Evolutionary conservation across 1,140 invertebrate genomes (phyloP), one percentile per base, ranked within the genome.

Genomic region (Atta cephalotes): DNA sequence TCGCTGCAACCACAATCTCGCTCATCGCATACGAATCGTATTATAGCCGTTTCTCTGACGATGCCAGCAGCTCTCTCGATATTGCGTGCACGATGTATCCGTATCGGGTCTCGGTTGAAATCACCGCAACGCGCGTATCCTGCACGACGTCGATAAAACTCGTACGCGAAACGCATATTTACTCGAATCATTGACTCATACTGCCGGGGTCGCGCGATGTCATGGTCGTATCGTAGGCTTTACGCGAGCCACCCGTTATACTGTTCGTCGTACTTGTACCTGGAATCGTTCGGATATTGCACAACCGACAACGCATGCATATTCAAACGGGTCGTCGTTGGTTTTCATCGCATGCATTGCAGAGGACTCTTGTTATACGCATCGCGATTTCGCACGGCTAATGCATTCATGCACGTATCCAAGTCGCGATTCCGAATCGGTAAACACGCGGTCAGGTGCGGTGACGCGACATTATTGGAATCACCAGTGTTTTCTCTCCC

Each of bases 291-390:
- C 53, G 79, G 31, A 45, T 81, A 81, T 71, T 58, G 63, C 65
- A 39, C 66, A 16, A 53, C 65, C 63, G 78, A 81, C 79, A 49
- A 58, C 35, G 79, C 65, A 81, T 81, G 79, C 66, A 81, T 81
- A 81, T 81, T 81, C 79, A 81, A 81, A 71, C 66, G 63, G 2
- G 31, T 18, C 45, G 49, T 6, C 78, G 63, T 81, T 71, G 63
- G 51, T 81, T 71, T 81, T 81, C 79, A 81, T 81, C 79, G 53
- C 53, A 25, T 35, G 79, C 79, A 45, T 56, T 39, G 14, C 21
- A 58, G 79, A 58, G 79, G 65, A 81, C 79, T 81, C 79, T 81
- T 81, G 79, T 81, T 81, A 70, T 56, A 81, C 78, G 63, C 78
- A 53, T 81, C 79, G 66, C 79, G 66, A 81, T 81, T 81, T 71